A percentile compares a stretch with the other conserved stretches of the same genome.
phyloP scores from a whole-genome alignment of 2,113 vertebrate species.

The Datnioides undecimradiatus region DNA sequence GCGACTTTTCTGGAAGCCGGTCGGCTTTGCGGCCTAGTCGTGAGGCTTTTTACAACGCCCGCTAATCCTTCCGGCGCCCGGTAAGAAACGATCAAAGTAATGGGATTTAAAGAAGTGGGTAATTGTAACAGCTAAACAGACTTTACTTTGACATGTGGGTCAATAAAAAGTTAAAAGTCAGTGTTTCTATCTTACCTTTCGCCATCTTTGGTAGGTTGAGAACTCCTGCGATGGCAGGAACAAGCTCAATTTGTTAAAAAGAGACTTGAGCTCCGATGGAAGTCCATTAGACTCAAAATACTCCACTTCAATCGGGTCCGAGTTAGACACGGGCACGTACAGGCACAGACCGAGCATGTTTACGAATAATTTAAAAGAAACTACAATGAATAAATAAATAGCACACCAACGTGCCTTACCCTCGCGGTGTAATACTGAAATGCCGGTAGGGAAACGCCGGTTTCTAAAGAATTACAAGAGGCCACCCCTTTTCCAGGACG shows the following conservation, averaged over 20 bases:
- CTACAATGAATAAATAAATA: constrained; percentile 82
- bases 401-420: fast-evolving
- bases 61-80: constrained; percentile 11
- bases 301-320: constrained; percentile 89
- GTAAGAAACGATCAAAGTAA: neutral
- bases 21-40: constrained; percentile 66
- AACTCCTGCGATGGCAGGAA: constrained; percentile 94
- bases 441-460: constrained; percentile 76
- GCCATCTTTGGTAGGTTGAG: constrained; percentile 91
- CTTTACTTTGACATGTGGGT: fast-evolving
- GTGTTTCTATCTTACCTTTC: constrained; percentile 81
- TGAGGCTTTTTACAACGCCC: constrained; percentile 20
- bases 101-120: neutral
- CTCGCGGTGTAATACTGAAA: constrained; percentile 62
- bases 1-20: constrained; percentile 25
- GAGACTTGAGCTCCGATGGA: constrained; percentile 90
- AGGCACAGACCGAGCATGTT: constrained; percentile 93
- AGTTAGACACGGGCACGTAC: constrained; percentile 88
- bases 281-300: constrained; percentile 95
- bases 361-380: constrained; percentile 38
- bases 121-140: too few relatives aligned
- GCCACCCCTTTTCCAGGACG: constrained; percentile 54
- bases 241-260: constrained; percentile 92
- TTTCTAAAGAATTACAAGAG: constrained; percentile 34
- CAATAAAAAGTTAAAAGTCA: fast-evolving